phyloP scores from a whole-genome alignment of 2,888 invertebrate genomes.

The Crematogaster levior region DNA sequence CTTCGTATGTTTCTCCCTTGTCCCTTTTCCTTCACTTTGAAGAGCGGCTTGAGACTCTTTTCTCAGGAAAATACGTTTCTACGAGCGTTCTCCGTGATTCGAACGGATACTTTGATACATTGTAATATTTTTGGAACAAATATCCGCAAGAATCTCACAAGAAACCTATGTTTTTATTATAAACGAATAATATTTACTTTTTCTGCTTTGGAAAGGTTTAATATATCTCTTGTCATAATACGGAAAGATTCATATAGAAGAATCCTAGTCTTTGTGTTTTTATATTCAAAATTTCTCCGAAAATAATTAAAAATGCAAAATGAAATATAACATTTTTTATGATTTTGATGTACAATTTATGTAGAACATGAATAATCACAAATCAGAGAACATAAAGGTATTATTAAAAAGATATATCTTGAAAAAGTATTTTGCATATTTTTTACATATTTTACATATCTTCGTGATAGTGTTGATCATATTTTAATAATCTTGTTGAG shows the following conservation, averaged over 20 bases:
- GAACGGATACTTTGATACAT: constrained; percentile 13
- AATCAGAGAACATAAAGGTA: not conserved
- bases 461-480: not conserved
- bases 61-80: constrained; percentile 59
- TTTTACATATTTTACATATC: not conserved
- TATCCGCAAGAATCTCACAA: not conserved
- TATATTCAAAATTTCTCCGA: no score
- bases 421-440: not conserved
- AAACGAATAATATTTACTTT: not conserved
- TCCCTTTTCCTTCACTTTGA: constrained; percentile 29
- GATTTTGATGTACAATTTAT: not conserved
- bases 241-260: not conserved
- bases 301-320: not conserved
- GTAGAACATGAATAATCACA: not conserved
- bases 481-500: constrained; percentile 21
- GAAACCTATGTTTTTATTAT: not conserved
- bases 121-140: constrained; percentile 6
- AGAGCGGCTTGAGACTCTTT: constrained; percentile 54
- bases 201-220: not conserved
- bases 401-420: not conserved
- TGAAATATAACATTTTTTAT: not conserved
- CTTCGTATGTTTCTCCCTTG: constrained; percentile 37
- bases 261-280: not conserved
- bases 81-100: constrained; percentile 55
- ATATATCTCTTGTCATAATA: not conserved